A percentile compares a stretch with the other conserved stretches of the same genome.
These are phyloP conservation scores for Pachyuromys duprasi DNA, from an alignment of 2,797 vertebrate species.

Conservation along the genomic window DNA sequence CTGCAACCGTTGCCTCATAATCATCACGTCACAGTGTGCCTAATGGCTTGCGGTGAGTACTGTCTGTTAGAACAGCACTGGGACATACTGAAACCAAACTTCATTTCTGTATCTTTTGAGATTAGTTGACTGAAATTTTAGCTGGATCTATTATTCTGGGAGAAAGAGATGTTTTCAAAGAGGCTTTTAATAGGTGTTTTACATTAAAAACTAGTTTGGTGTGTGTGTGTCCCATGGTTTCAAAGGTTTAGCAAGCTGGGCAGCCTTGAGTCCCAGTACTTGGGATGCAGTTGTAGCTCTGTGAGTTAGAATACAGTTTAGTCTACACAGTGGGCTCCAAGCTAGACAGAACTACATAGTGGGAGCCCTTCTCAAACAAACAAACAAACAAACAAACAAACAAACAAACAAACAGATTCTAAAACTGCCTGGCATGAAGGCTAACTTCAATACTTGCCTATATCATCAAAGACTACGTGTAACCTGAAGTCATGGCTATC, in stretches of 20 bases:
- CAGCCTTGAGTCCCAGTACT: neutral
- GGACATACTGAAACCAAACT: slow-evolving; percentile 46
- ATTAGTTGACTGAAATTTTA: slow-evolving; percentile 45
- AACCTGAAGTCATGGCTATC: neutral
- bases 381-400: neutral
- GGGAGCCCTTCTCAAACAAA: neutral
- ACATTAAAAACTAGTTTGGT: slow-evolving; percentile 1
- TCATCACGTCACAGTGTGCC: neutral
- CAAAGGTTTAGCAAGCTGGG: neutral
- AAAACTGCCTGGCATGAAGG: neutral
- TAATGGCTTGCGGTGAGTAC: slow-evolving; percentile 23
- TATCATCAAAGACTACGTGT: neutral
- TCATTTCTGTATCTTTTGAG: slow-evolving; percentile 44
- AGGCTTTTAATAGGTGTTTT: slow-evolving; percentile 6
- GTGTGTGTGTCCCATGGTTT: slow-evolving; percentile 7
- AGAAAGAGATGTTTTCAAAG: slow-evolving; percentile 54
- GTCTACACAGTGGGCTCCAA: neutral
- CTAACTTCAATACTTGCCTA: slow-evolving; percentile 18
- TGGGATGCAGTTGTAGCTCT: neutral
- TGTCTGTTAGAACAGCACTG: slow-evolving; percentile 15
- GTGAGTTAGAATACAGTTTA: neutral
- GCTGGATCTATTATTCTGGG: neutral
- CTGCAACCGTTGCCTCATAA: neutral
- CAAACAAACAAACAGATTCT: neutral
- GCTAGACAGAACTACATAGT: neutral